phyloP scores from a whole-genome alignment of 2,888 invertebrate species.

The Troides helena region DNA sequence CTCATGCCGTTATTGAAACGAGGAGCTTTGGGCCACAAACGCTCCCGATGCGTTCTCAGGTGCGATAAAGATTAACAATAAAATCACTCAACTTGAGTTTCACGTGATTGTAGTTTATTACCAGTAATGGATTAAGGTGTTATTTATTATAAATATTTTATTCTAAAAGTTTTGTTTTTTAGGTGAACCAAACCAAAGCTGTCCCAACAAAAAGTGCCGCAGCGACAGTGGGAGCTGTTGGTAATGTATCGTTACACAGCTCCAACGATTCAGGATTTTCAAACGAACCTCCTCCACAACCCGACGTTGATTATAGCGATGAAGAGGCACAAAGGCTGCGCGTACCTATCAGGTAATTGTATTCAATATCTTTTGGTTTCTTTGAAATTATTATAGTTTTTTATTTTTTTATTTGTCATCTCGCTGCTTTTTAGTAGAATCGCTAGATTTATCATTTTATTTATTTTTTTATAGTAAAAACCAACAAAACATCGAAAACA shows the following conservation, averaged over 20 bases:
- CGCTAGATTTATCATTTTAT: slow-evolving; percentile 34
- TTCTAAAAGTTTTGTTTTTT: slow-evolving; percentile 5
- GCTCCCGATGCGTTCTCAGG: slow-evolving; percentile 73
- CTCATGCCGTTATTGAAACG: slow-evolving; percentile 72
- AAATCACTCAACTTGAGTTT: neutral
- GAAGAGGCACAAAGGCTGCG: slow-evolving; percentile 86
- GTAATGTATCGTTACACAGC: slow-evolving; percentile 90
- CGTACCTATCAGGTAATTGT: slow-evolving; percentile 81
- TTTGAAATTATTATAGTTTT: neutral
- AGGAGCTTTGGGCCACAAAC: slow-evolving; percentile 76
- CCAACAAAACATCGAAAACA: slow-evolving; percentile 60
- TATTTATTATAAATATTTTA: too few relatives aligned
- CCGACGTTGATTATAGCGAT: slow-evolving; percentile 94
- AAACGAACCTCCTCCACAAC: slow-evolving; percentile 92
- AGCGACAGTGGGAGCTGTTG: slow-evolving; percentile 77
- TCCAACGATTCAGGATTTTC: slow-evolving; percentile 96
- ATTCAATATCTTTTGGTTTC: slow-evolving; percentile 28
- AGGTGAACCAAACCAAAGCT: slow-evolving; percentile 71
- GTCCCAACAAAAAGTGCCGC: slow-evolving; percentile 73
- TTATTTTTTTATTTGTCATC: slow-evolving; percentile 38
- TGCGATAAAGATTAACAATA: slow-evolving; percentile 34
- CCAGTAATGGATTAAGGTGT: too few relatives aligned
- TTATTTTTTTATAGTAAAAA: slow-evolving; percentile 64
- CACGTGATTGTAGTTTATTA: too few relatives aligned
- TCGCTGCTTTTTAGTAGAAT: slow-evolving; percentile 51